Evolutionary conservation across 1,140 invertebrate species (phyloP).

Genomic region (Pseudomyrmex sp.): DNA sequence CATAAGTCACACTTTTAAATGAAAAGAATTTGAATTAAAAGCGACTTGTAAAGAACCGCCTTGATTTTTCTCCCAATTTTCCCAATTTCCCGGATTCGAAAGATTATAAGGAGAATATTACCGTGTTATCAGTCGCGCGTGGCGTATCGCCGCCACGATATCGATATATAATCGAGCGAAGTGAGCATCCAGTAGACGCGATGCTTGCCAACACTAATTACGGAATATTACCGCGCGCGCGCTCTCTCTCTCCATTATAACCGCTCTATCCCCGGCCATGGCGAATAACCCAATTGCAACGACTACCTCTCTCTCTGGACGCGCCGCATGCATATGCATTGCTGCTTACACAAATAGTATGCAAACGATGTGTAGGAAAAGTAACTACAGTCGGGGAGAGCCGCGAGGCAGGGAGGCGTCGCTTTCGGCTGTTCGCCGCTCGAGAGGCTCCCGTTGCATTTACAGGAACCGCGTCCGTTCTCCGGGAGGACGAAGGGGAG

Average conservation of each 20-base stretch:
- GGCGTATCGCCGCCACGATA: slow-evolving; percentile 2
- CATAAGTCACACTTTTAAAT: no score
- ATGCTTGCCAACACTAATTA: slow-evolving; percentile 75
- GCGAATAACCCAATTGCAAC: slow-evolving; percentile 65
- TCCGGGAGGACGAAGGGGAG: background rate
- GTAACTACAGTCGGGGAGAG: slow-evolving; percentile 71
- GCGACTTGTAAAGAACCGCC: background rate
- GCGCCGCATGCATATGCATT: slow-evolving; percentile 82
- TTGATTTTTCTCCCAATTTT: background rate
- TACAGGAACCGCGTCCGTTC: slow-evolving; percentile 3
- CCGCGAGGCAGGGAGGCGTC: slow-evolving; percentile 53
- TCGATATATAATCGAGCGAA: slow-evolving; percentile 33
- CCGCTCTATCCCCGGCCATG: slow-evolving; percentile 34
- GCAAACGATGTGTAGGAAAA: slow-evolving; percentile 80
- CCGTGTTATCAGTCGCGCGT: slow-evolving; percentile 42
- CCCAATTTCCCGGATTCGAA: slow-evolving; percentile 9
- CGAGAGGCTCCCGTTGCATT: background rate
- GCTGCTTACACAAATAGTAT: slow-evolving; percentile 79
- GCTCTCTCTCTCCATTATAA: slow-evolving; percentile 37
- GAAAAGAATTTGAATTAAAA: no score
- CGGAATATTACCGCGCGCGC: slow-evolving; percentile 73
- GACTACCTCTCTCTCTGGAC: slow-evolving; percentile 67
- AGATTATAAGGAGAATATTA: slow-evolving; percentile 1
- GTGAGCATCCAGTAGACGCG: background rate
- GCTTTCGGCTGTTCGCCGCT: slow-evolving; percentile 30